Conservation (phyloP, 2,113 vertebrate genomes). For the Mustela lutreola region DNA sequence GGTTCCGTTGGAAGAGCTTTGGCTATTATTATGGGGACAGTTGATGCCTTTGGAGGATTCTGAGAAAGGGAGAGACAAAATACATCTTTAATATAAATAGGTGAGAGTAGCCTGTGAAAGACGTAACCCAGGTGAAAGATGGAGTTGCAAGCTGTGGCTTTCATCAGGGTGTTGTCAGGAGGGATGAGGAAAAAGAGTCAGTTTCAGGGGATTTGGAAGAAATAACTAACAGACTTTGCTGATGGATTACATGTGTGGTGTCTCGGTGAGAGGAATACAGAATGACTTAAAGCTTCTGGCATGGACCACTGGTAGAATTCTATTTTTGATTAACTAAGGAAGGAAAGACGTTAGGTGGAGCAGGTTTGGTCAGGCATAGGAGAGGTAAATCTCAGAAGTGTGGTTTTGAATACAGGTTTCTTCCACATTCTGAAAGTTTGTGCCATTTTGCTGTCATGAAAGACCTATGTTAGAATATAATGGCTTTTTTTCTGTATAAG, state of each 20-base stretch:
- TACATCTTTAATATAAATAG: neutral
- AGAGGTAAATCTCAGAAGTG: neutral
- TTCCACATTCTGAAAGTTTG: neutral
- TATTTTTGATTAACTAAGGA: neutral
- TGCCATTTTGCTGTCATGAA: neutral
- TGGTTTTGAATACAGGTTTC: neutral
- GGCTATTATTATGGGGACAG: neutral
- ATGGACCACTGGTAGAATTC: neutral
- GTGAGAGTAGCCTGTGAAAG: neutral
- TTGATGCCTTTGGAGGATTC: no score
- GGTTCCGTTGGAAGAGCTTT: neutral
- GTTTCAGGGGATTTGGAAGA: neutral
- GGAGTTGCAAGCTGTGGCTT: neutral
- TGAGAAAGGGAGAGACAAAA: neutral
- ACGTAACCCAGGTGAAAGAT: neutral
- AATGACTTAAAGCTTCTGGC: neutral
- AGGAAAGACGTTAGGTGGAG: neutral
- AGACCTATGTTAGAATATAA: neutral
- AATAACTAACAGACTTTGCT: neutral
- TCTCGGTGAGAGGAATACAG: neutral
- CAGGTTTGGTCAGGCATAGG: neutral
- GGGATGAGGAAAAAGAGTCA: neutral
- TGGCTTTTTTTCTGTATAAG: neutral
- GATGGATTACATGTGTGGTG: neutral
- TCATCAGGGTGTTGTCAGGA: neutral